Percentiles rank a stretch among this genome's conserved stretches.
phyloP scores from a whole-genome alignment of 2,113 vertebrate species.

The Garra rufa region DNA sequence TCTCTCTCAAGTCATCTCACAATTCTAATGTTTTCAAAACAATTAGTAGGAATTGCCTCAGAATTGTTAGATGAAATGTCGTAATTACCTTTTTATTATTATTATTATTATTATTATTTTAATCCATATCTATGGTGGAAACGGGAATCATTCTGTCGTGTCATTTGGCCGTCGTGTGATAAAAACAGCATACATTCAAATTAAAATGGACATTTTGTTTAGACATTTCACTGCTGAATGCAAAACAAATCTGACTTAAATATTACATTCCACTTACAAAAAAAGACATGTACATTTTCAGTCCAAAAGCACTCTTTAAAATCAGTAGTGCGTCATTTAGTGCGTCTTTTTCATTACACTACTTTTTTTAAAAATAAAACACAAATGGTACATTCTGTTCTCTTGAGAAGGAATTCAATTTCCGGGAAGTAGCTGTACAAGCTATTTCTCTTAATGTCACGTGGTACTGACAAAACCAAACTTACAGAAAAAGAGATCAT shows the following conservation, averaged over 20 bases:
- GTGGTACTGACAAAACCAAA: background rate
- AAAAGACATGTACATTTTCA: background rate
- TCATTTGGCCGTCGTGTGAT: background rate
- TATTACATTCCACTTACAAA: background rate
- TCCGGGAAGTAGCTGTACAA: background rate
- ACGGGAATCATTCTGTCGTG: background rate
- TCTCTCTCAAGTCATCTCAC: background rate
- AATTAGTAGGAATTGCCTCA: no score
- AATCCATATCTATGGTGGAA: background rate
- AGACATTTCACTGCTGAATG: background rate
- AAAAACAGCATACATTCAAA: constrained; percentile 13
- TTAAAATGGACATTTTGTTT: background rate
- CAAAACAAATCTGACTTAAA: background rate
- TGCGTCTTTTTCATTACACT: background rate
- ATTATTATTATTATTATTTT: no score
- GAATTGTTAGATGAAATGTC: background rate
- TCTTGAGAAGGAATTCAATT: background rate
- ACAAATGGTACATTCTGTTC: background rate
- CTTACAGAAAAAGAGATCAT: constrained; percentile 28
- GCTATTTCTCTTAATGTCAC: background rate
- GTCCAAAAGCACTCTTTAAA: background rate
- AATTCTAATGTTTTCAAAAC: no score
- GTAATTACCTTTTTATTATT: background rate
- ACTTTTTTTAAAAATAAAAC: background rate
- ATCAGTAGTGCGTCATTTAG: background rate